These are phyloP conservation scores for Diplogasteroides magnus DNA, from an alignment of 1,140 invertebrate species.

Conservation along the genomic window DNA sequence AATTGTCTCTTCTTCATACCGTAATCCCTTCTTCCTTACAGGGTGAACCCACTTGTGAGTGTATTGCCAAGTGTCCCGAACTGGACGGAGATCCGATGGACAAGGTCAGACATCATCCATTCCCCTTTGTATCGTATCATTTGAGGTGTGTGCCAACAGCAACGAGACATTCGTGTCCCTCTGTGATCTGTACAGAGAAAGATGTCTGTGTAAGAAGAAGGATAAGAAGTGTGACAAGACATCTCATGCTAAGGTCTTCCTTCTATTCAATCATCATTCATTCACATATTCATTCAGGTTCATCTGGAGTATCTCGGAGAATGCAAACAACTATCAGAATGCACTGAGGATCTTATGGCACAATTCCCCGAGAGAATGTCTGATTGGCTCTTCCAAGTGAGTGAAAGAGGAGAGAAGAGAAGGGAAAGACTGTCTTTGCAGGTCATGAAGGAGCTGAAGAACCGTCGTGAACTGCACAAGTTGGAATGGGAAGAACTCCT, in stretches of 20 bases:
- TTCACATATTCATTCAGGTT: constrained; percentile 60
- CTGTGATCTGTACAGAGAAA: constrained; percentile 81
- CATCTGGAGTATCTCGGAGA: constrained; percentile 81
- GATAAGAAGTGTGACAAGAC: constrained; percentile 68
- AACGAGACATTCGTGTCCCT: constrained; percentile 88
- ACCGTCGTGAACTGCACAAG: constrained; percentile 75
- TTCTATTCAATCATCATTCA: neutral
- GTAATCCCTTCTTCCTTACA: neutral
- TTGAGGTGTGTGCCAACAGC: constrained; percentile 79
- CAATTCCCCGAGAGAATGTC: constrained; percentile 72
- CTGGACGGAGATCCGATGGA: constrained; percentile 51
- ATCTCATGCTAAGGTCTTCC: constrained; percentile 65
- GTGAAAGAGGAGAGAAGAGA: constrained; percentile 55
- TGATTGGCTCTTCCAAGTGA: constrained; percentile 92
- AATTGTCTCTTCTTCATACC: neutral
- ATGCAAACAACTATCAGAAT: constrained; percentile 64
- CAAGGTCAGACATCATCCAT: constrained; percentile 30
- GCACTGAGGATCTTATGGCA: constrained; percentile 74
- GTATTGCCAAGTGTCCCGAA: constrained; percentile 73
- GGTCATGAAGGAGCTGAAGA: constrained; percentile 73
- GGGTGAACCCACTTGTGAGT: constrained; percentile 74
- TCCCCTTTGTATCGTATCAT: neutral
- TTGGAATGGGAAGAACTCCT: constrained; percentile 72
- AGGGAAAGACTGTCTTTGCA: constrained; percentile 18
- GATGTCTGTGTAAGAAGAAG: constrained; percentile 76